phyloP scores from a whole-genome alignment of 1,140 invertebrate genomes.

The Penaeus indicus region DNA sequence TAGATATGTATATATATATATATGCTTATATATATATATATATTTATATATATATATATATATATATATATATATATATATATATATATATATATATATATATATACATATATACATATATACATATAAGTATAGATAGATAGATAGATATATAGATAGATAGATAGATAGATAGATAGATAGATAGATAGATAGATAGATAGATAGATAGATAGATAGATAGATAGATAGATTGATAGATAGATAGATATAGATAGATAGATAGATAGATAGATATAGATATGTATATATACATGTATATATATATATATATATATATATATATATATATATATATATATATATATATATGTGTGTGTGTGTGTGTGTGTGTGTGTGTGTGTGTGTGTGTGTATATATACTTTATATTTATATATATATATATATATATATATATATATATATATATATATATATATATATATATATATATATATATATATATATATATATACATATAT shows the following conservation, averaged over 20 bases:
- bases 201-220: background rate
- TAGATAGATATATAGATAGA: background rate
- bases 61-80: slow-evolving; percentile 19
- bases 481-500: slow-evolving; percentile 7
- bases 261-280: slow-evolving; percentile 9
- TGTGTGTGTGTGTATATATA: background rate
- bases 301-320: slow-evolving; percentile 15
- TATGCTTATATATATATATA: slow-evolving; percentile 4
- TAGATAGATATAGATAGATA: slow-evolving; percentile 15
- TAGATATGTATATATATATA: slow-evolving; percentile 17
- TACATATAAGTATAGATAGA: background rate
- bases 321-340: slow-evolving; percentile 13
- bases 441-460: slow-evolving; percentile 18
- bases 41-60: slow-evolving; percentile 16
- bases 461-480: slow-evolving; percentile 11
- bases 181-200: background rate
- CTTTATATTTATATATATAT: background rate
- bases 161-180: slow-evolving; percentile 5
- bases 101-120: slow-evolving; percentile 13
- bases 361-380: slow-evolving; percentile 22
- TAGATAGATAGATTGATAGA: slow-evolving; percentile 2
- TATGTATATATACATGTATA: slow-evolving; percentile 24
- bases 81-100: slow-evolving; percentile 15
- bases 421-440: background rate
- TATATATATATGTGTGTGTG: slow-evolving; percentile 22